Conservation (phyloP, 1,140 invertebrate genomes). For the Bombus pyrosoma region DNA sequence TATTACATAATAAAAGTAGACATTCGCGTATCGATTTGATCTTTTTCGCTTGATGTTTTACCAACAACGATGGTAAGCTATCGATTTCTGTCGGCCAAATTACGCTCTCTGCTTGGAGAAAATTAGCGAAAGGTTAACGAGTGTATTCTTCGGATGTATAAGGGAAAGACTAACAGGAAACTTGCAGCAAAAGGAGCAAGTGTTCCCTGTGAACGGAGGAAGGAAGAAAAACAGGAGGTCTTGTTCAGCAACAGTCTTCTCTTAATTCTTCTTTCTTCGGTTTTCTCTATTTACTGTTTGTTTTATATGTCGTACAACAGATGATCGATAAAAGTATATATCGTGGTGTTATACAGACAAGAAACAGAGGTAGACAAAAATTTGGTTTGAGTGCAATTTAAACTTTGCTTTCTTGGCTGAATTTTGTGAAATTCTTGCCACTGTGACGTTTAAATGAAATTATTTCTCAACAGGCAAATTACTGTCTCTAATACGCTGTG, state of each 20-base stretch:
- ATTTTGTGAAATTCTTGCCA: too few relatives aligned
- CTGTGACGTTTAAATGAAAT: too few relatives aligned
- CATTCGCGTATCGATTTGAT: not conserved
- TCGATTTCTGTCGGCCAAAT: not conserved
- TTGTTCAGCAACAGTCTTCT: not conserved
- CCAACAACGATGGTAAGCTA: not conserved
- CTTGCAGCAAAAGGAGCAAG: not conserved
- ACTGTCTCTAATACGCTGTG: too few relatives aligned
- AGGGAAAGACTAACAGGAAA: not conserved
- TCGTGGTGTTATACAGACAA: not conserved
- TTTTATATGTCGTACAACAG: not conserved
- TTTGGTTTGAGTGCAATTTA: too few relatives aligned
- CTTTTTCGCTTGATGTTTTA: not conserved
- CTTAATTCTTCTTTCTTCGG: not conserved
- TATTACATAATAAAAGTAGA: not conserved
- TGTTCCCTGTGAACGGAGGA: not conserved
- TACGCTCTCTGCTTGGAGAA: not conserved
- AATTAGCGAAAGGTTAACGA: not conserved
- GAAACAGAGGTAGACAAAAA: too few relatives aligned
- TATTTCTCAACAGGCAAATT: too few relatives aligned
- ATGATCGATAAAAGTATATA: not conserved
- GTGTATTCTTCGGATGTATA: not conserved
- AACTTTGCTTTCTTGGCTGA: too few relatives aligned
- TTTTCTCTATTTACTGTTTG: not conserved
- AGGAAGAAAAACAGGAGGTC: not conserved